Conservation (phyloP, 2,113 vertebrate species). For the Cygnus buccinator region DNA sequence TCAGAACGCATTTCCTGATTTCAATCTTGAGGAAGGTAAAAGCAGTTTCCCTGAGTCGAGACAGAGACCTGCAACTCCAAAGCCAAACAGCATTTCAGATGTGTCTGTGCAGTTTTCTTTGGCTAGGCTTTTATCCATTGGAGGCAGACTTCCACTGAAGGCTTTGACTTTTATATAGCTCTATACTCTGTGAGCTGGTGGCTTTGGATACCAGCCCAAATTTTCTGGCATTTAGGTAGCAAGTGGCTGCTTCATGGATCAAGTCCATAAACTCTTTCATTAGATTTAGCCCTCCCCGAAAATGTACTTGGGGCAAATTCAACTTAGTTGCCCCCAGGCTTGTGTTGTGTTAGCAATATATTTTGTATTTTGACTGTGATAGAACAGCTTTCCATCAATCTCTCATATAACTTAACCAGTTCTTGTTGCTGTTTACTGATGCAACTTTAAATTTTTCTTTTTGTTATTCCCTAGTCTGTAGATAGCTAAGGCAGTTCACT, state of each 20-base stretch:
- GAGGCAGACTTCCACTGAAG: neutral
- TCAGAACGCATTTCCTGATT: neutral
- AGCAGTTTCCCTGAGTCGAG: neutral
- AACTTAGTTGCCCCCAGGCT: neutral
- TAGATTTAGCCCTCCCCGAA: neutral
- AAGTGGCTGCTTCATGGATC: neutral
- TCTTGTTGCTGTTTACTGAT: neutral
- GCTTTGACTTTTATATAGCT: neutral
- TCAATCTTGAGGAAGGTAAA: neutral
- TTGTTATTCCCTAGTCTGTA: neutral
- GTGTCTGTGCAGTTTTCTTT: neutral
- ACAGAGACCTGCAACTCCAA: neutral
- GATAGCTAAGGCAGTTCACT: neutral
- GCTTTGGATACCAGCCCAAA: neutral
- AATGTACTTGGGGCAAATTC: neutral
- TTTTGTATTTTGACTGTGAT: neutral
- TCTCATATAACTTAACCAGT: neutral
- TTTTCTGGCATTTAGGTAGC: neutral
- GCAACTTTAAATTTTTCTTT: neutral
- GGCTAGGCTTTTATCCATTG: neutral
- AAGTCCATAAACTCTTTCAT: neutral
- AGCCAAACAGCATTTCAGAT: neutral
- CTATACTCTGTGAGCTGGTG: neutral
- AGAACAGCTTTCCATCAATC: neutral
- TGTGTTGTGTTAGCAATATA: neutral